These are phyloP conservation scores for honey bee (Apis mellifera) DNA, from an alignment of 1,140 invertebrate species.

Conservation along the genomic window Amel_HAv3.1 CM009932.2:3816001-3816500, in stretches of 20 bases:
- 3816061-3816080: constrained; percentile 30
- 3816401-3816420: background rate
- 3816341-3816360: background rate
- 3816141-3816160: constrained; percentile 18
- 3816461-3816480: no score
- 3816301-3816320: background rate
- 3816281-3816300: background rate
- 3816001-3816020: no score
- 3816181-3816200: background rate
- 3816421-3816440: background rate
- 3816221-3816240: background rate
- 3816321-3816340: background rate
- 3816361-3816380: no score
- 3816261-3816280: background rate
- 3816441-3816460: background rate
- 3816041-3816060: background rate
- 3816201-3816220: background rate
- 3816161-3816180: constrained; percentile 2
- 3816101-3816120: constrained; percentile 21
- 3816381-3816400: background rate
- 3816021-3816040: no score
- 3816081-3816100: constrained; percentile 19
- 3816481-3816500: no score
- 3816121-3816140: constrained; percentile 9
- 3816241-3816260: background rate